Percentiles rank a stretch among this genome's conserved stretches.
Evolutionary conservation across 2,888 invertebrate species (phyloP).

Genomic region (Caenorhabditis zanzibari): DNA sequence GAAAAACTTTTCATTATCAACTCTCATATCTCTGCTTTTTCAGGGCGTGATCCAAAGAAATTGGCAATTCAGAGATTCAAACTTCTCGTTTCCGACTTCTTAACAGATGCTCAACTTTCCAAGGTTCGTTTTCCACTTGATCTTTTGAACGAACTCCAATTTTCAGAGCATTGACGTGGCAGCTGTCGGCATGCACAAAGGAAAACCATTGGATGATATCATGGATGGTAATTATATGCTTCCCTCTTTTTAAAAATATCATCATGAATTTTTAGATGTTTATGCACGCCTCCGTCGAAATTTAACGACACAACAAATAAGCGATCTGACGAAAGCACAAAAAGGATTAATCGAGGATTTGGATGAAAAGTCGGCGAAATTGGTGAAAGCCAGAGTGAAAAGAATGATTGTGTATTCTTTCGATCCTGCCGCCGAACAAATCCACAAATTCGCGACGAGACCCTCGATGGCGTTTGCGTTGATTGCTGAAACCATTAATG

Average conservation of each 20-base stretch:
- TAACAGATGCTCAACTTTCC: constrained; percentile 59
- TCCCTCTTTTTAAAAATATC: not conserved
- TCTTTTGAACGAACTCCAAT: not conserved
- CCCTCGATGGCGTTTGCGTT: constrained; percentile 63
- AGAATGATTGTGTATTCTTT: constrained; percentile 63
- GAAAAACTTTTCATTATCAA: not conserved
- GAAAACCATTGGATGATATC: constrained; percentile 51
- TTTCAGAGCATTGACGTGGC: constrained; percentile 58
- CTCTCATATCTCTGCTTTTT: not conserved
- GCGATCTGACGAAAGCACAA: constrained; percentile 42
- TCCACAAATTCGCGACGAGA: constrained; percentile 47
- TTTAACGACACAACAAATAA: constrained; percentile 49
- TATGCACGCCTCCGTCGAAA: constrained; percentile 31
- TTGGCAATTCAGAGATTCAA: constrained; percentile 49
- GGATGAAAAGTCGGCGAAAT: constrained; percentile 44
- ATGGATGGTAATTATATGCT: constrained; percentile 45
- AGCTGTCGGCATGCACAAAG: constrained; percentile 65
- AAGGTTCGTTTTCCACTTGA: constrained; percentile 23
- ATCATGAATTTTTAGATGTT: constrained; percentile 37
- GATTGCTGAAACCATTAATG: constrained; percentile 58
- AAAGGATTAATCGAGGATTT: constrained; percentile 50
- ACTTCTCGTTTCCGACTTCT: constrained; percentile 46
- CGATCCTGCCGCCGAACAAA: constrained; percentile 64
- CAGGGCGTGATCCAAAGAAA: constrained; percentile 32
- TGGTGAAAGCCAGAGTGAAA: constrained; percentile 38